A percentile compares a stretch with the other conserved stretches of the same genome.
These are phyloP conservation scores for Heteractis magnifica DNA, from an alignment of 92 coral and sea anemone species.

Conservation along the genomic window DNA sequence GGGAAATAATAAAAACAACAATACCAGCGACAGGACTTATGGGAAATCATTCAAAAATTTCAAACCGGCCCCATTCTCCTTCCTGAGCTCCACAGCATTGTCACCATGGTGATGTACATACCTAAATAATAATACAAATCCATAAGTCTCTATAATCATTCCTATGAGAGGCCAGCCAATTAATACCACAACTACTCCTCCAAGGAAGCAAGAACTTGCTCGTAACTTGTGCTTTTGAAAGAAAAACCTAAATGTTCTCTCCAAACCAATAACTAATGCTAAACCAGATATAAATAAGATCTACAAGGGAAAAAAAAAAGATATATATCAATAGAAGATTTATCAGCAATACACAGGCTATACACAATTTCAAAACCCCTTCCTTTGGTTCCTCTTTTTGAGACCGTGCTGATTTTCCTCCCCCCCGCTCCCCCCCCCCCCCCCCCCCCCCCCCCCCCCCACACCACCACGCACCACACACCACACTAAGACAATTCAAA, in stretches of 20 bases:
- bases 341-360: too few species aligned
- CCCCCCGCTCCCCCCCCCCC: too few species aligned
- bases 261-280: slow-evolving; percentile 95
- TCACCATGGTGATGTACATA: slow-evolving; percentile 43
- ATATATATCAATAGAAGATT: background rate
- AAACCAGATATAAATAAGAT: slow-evolving; percentile 89
- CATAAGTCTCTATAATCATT: slow-evolving; percentile 92
- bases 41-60: too few species aligned
- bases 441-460: too few species aligned
- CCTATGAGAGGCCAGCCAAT: slow-evolving; percentile 97
- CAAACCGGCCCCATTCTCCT: too few species aligned
- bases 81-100: background rate
- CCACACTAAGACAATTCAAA: too few species aligned
- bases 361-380: too few species aligned
- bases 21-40: too few species aligned
- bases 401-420: too few species aligned
- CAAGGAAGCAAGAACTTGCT: slow-evolving; percentile 96
- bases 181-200: slow-evolving; percentile 90
- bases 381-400: too few species aligned
- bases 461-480: too few species aligned
- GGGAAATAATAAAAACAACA: too few species aligned
- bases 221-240: slow-evolving; percentile 96
- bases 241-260: slow-evolving; percentile 98
- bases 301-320: slow-evolving; percentile 47
- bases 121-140: slow-evolving; percentile 96